A percentile compares a stretch with the other conserved stretches of the same genome.
Evolutionary conservation across 2,113 vertebrate species (phyloP).

Genomic region (Eclectus roratus): DNA sequence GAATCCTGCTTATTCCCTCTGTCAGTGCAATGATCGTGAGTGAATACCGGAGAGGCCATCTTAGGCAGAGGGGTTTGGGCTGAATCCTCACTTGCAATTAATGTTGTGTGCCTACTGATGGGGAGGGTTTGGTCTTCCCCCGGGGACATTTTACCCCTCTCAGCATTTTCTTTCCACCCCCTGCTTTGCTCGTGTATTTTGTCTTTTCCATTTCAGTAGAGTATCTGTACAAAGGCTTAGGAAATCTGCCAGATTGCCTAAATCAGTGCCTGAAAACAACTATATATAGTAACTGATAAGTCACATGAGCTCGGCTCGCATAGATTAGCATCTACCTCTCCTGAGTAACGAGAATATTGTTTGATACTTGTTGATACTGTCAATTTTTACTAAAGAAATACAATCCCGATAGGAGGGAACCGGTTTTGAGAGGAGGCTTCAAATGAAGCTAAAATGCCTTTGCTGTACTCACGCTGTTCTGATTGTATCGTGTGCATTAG

Average conservation of each 20-base stretch:
- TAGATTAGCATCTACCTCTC: slow-evolving; percentile 51
- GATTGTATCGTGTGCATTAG: slow-evolving; percentile 9
- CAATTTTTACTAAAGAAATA: not conserved
- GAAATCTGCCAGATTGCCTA: slow-evolving; percentile 63
- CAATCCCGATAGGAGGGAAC: not conserved
- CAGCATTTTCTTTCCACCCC: accelerated
- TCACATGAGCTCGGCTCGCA: slow-evolving; percentile 40
- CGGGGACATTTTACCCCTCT: not conserved
- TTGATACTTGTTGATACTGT: slow-evolving; percentile 51
- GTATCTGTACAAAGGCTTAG: slow-evolving; percentile 35
- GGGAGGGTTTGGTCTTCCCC: not conserved
- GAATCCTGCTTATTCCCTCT: not conserved
- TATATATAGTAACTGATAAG: slow-evolving; percentile 62
- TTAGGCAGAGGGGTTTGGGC: slow-evolving; percentile 25
- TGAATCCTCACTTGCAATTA: not conserved
- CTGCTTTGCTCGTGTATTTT: not conserved
- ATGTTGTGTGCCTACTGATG: not conserved
- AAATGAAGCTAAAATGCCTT: not conserved
- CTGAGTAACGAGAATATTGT: not conserved
- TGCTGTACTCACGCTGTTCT: not conserved
- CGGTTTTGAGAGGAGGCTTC: not conserved
- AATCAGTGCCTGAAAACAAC: slow-evolving; percentile 61
- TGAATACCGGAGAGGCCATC: not conserved
- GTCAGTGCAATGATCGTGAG: accelerated
- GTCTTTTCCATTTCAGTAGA: not conserved